Conservation (phyloP, 2,113 vertebrate genomes). For the Trichomycterus rosablanca region DNA sequence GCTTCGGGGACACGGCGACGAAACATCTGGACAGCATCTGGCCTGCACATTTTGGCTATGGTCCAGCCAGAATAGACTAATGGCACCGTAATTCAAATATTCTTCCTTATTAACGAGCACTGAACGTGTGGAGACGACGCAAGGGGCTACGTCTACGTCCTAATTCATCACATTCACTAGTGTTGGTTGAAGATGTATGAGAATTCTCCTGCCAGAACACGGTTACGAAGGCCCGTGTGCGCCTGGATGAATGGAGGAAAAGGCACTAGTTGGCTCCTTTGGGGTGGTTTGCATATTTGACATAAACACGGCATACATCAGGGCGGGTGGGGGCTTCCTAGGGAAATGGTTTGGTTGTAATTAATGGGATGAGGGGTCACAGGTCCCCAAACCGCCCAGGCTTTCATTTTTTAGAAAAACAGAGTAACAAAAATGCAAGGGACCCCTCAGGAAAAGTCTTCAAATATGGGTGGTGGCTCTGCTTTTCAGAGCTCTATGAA, state of each 20-base stretch:
- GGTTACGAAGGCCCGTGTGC: not conserved
- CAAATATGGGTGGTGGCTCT: conserved; percentile 25
- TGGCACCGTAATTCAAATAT: conserved; percentile 31
- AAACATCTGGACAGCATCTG: conserved; percentile 57
- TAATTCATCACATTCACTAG: conserved; percentile 31
- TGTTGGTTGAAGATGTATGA: conserved; percentile 8
- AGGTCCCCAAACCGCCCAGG: conserved; percentile 18
- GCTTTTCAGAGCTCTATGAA: conserved; percentile 40
- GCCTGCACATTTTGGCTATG: conserved; percentile 40
- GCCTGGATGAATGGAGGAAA: conserved; percentile 8
- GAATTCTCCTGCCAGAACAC: conserved; percentile 18
- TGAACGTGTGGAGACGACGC: not conserved
- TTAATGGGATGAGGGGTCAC: conserved; percentile 27
- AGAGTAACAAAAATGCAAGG: conserved; percentile 19
- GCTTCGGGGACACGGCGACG: conserved; percentile 37
- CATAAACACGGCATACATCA: conserved; percentile 37
- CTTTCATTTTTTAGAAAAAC: conserved; percentile 37
- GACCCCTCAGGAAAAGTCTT: not conserved
- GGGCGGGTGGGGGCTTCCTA: conserved; percentile 49
- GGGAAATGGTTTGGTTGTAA: conserved; percentile 43
- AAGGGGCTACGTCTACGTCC: not conserved
- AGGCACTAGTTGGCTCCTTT: conserved; percentile 3
- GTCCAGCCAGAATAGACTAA: conserved; percentile 50
- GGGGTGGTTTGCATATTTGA: conserved; percentile 31
- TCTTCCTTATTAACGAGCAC: conserved; percentile 15